Base-by-base conservation (phyloP, 2,888 invertebrate genomes). In the Holacanthella duospinosa region DNA sequence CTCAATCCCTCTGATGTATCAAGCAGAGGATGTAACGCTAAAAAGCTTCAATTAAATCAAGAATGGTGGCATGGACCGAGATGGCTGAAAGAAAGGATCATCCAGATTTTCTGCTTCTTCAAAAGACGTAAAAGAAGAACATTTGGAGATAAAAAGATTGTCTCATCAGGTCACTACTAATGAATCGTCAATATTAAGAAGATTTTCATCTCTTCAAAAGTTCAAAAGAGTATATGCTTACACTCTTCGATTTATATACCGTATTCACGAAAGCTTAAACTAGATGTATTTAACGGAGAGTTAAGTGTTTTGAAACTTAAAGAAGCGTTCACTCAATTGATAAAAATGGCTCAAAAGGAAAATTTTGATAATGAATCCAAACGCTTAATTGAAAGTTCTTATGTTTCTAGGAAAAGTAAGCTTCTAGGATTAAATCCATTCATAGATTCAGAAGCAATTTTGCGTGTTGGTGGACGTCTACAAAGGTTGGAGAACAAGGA, bases 381-480 rank as follows among this genome's bases (percentile, higher is more conserved):
- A 12, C 36, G 36, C 6, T 36, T 36, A 16, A 36, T 16, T 12
- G 6, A 6, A 36, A 16, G 36, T 36, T 36, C 16, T 6, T 12
- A 16, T 36, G 9, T 36, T 16, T 6, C 6, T 16, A 36, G 9
- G 9, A 6, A 36, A 36, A 36, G 36, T 36, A 36, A 36, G 36
- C 6, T 36, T 12, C 6, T 12, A 24, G 6, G 6, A 6, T 36
- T 67, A 21, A 21, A 48, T 55, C 69, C 68, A 43, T 68, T 68
- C 59, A 12, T 72, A 2, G 68, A 72, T 57, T 26, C 63, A 0
- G 29, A 56, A 9, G 60, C 57, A 19, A 25, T 72, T n/a, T 54
- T 63, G n/a, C 36, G 69, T 59, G 66, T 72, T 2, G 72, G 69
- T 21, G 71, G 68, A 19, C 43, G 72, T 56, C 57, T 72, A 21